Percentiles rank a stretch among this genome's conserved stretches.
phyloP scores from a whole-genome alignment of 2,797 vertebrate species.

The Heliangelus exortis region DNA sequence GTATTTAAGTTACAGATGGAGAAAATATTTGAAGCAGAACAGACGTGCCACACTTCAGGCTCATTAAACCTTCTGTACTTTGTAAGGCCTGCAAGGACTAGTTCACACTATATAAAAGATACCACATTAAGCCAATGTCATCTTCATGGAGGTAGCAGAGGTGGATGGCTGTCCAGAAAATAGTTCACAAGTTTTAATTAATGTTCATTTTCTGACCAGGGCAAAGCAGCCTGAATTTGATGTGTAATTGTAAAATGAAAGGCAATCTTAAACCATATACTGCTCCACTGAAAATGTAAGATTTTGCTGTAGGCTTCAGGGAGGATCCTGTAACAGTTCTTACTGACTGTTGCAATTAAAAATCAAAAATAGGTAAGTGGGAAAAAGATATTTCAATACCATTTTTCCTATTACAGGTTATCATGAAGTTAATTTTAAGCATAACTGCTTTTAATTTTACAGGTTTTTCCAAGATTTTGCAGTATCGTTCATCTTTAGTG shows the following conservation, averaged over 20 bases:
- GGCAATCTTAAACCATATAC: neutral
- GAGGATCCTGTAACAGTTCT: neutral
- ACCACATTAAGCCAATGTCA: neutral
- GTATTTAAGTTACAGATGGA: neutral
- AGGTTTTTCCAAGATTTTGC: neutral
- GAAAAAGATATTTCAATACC: neutral
- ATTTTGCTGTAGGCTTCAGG: neutral
- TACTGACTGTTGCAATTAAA: neutral
- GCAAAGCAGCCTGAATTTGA: neutral
- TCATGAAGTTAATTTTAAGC: neutral
- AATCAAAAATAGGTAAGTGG: neutral
- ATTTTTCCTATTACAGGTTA: neutral
- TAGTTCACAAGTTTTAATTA: neutral
- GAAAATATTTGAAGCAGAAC: neutral
- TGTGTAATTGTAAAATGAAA: neutral
- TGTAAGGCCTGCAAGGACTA: neutral
- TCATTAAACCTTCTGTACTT: neutral
- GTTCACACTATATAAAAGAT: rapidly evolving
- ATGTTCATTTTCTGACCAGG: neutral
- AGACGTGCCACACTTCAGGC: neutral
- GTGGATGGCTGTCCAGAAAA: neutral
- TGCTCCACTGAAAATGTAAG: neutral
- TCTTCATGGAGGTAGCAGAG: neutral
- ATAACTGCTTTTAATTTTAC: neutral
- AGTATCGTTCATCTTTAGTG: neutral